Evolutionary conservation across 2,797 vertebrate genomes (phyloP).

Genomic region (Muscicapa striata): DNA sequence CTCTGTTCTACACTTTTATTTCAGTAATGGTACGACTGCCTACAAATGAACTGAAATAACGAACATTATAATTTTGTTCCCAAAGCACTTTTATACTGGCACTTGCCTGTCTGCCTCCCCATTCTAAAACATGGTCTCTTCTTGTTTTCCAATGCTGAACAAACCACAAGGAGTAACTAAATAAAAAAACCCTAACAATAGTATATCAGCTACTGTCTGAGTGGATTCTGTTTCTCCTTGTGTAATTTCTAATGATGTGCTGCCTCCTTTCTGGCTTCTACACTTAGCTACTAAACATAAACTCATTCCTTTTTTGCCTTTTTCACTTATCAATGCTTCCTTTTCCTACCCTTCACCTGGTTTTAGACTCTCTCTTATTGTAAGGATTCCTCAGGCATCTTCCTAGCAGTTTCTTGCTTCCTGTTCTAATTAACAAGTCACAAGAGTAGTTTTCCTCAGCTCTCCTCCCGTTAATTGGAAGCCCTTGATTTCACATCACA

Average conservation of each 20-base stretch:
- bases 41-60: slow-evolving; percentile 34
- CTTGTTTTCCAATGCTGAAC: not conserved
- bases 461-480: not conserved
- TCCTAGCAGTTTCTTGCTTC: not conserved
- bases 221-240: not conserved
- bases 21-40: not conserved
- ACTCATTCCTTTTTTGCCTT: not conserved
- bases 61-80: not conserved
- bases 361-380: not conserved
- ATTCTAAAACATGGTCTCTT: not conserved
- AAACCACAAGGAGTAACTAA: not conserved
- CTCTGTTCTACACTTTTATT: slow-evolving; percentile 30
- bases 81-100: not conserved
- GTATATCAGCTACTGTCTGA: not conserved
- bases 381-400: not conserved
- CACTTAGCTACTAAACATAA: not conserved
- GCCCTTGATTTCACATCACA: not conserved
- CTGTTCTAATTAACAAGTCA: not conserved
- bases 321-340: not conserved
- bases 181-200: not conserved
- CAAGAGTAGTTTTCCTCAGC: not conserved
- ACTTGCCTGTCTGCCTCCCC: not conserved
- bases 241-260: not conserved
- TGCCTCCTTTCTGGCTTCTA: not conserved
- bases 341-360: not conserved